phyloP scores from a whole-genome alignment of 2,113 vertebrate genomes.

The mouse (Mus musculus) region GRCm39 chr9:56150001-56150500 shows the following conservation, averaged over 20 bases:
- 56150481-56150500: neutral
- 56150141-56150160: neutral
- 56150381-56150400: slow-evolving; percentile 23
- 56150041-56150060: neutral
- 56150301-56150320: slow-evolving; percentile 62
- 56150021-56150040: no score
- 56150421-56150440: neutral
- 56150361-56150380: slow-evolving; percentile 17
- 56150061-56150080: neutral
- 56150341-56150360: slow-evolving; percentile 26
- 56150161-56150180: neutral
- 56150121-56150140: neutral
- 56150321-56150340: neutral
- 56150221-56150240: slow-evolving; percentile 48
- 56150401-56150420: slow-evolving; percentile 12
- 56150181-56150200: neutral
- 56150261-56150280: slow-evolving; percentile 42
- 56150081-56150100: neutral
- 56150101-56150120: neutral
- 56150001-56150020: neutral
- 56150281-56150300: slow-evolving; percentile 34
- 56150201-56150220: neutral
- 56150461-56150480: neutral
- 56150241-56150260: slow-evolving; percentile 54
- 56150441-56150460: neutral